Evolutionary conservation across 2,113 vertebrate genomes (phyloP).

Genomic region (Hippotragus niger): DNA sequence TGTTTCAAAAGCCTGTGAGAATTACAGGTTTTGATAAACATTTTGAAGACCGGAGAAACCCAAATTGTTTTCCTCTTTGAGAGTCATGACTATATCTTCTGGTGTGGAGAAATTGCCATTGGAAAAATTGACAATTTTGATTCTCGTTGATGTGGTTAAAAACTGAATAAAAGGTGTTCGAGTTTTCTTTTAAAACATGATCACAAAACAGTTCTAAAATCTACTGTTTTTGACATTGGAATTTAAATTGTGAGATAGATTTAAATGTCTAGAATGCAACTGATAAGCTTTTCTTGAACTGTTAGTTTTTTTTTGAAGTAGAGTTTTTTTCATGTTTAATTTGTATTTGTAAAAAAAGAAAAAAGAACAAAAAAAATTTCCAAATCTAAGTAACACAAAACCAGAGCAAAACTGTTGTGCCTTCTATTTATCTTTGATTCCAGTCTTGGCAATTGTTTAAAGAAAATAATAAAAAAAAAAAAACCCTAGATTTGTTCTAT

Average conservation of each 20-base stretch:
- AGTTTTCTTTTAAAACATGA: conserved; percentile 80
- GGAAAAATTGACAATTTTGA: conserved; percentile 77
- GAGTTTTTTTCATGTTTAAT: conserved; percentile 85
- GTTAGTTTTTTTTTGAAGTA: conserved; percentile 84
- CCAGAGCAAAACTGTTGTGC: conserved; percentile 85
- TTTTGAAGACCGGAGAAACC: conserved; percentile 79
- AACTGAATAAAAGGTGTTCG: conserved; percentile 82
- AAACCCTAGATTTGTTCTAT: conserved; percentile 85
- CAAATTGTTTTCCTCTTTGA: conserved; percentile 69
- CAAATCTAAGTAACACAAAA: conserved; percentile 58
- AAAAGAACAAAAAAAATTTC: conserved; percentile 79
- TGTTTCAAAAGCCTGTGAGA: conserved; percentile 79
- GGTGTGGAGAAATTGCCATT: conserved; percentile 75
- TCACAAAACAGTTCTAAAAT: conserved; percentile 76
- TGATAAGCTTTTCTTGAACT: conserved; percentile 83
- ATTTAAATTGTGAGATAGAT: conserved; percentile 83
- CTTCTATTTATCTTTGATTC: conserved; percentile 91
- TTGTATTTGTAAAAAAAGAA: conserved; percentile 86
- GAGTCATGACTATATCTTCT: conserved; percentile 72
- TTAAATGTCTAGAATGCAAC: conserved; percentile 85
- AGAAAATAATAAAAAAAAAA: conserved; percentile 76
- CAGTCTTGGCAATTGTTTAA: conserved; percentile 84
- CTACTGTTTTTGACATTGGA: conserved; percentile 81
- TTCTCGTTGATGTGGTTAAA: conserved; percentile 77
- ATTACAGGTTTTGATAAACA: conserved; percentile 78